Base-by-base conservation (phyloP, 2,797 vertebrate genomes). In the Parauchenoglanis ngamensis region DNA sequence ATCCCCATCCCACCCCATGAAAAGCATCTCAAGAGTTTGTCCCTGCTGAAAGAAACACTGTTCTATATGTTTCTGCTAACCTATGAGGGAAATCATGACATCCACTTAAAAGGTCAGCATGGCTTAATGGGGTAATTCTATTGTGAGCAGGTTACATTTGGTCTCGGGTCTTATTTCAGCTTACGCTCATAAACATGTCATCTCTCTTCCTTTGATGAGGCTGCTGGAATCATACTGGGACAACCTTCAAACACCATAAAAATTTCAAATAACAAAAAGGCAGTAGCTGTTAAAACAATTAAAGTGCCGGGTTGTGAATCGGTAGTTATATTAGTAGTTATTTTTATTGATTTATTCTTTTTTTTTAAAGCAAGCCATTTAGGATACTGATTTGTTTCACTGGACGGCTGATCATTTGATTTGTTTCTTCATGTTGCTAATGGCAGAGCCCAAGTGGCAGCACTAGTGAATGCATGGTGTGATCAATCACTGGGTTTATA, bases 141-240 rank as follows among this genome's bases (percentile, higher is more conserved):
- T 90, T 88, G 87, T 90, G 89, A 88, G 87, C 85, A 78, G n/a
- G 54, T 70, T 85, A 72, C 89, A 84, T 90, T 87, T 86, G 68
- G 68, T 70, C 77, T 72, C 54, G 19, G 77, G 25, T 90, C 87
- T 87, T 82, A 54, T 88, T 90, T 88, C 85, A 88, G 85, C 61
- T 88, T 70, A 63, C 40, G 17, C 83, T 86, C 83, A 83, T 87
- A 90, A 90, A 88, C 70, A 88, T 90, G 87, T 87, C 87, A 82
- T 68, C 87, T 81, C 85, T 68, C 49, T n/a, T 54, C 73, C 63
- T 67, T 83, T 80, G 68, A 88, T 87, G 63, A 61, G 35, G 75
- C 52, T 79, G 65, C 73, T 49, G 54, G 57, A 84, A 65, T 85
- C 70, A 56, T 31, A 35, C 15, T 59, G 44, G 44, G 52, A 76